Evolutionary conservation across 1,140 invertebrate genomes (phyloP).

Genomic region (Drosophila ogumai): DNA sequence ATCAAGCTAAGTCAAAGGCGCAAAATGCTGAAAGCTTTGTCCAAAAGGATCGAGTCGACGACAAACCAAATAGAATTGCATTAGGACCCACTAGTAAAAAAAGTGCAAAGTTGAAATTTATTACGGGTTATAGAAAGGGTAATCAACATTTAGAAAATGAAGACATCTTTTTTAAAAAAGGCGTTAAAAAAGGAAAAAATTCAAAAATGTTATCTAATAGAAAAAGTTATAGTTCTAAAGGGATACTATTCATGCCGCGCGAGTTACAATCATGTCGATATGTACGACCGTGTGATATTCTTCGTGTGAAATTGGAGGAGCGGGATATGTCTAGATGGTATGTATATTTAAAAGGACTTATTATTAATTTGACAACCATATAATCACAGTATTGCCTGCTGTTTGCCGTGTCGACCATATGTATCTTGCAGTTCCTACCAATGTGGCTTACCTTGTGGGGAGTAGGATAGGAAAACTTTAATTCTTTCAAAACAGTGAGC

Average conservation of each 20-base stretch:
- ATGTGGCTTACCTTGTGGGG: neutral
- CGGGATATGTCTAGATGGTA: slow-evolving; percentile 61
- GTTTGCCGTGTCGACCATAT: neutral
- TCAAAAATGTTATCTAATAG: neutral
- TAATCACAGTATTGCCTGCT: slow-evolving; percentile 2
- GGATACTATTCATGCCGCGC: too few species aligned
- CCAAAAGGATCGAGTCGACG: neutral
- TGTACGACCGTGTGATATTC: slow-evolving; percentile 54
- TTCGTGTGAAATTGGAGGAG: slow-evolving; percentile 57
- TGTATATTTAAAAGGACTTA: neutral
- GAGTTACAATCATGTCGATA: slow-evolving; percentile 36
- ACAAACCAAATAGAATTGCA: neutral
- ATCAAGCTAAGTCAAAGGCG: neutral
- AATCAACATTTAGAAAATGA: neutral
- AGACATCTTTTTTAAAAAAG: neutral
- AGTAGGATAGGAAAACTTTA: neutral
- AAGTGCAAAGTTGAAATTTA: neutral
- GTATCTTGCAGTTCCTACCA: neutral
- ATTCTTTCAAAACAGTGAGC: neutral
- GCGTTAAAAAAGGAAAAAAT: too few species aligned
- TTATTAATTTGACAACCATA: neutral
- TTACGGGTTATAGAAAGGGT: neutral
- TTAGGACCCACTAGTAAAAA: neutral
- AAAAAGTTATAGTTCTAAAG: neutral
- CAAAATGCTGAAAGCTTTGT: neutral